These are phyloP conservation scores for Polietes domitor DNA, from an alignment of 2,888 invertebrate genomes.

Conservation along the genomic window DNA sequence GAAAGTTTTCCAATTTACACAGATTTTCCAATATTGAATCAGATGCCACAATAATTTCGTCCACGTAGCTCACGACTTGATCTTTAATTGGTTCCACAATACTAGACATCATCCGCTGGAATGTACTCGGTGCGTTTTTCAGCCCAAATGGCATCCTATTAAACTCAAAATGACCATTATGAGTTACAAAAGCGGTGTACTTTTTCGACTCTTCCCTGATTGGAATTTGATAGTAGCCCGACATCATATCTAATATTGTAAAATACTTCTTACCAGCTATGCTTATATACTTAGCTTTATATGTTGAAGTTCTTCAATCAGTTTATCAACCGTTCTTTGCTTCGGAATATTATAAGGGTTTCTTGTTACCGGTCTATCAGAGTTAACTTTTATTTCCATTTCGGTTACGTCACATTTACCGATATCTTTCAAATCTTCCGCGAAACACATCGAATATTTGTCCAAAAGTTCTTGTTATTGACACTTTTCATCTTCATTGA, in stretches of 20 bases:
- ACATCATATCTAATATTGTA: conserved; percentile 67
- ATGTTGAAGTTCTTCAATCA: conserved; percentile 24
- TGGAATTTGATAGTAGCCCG: conserved; percentile 53
- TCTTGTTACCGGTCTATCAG: no score
- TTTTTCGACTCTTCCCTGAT: conserved; percentile 43
- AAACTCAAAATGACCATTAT: conserved; percentile 75
- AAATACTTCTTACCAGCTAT: conserved; percentile 71
- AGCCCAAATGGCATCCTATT: conserved; percentile 75
- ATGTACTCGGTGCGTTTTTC: conserved; percentile 73
- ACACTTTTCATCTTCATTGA: background rate
- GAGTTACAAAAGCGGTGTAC: conserved; percentile 52
- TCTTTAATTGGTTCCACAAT: conserved; percentile 34
- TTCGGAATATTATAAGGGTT: no score
- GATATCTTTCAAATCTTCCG: no score
- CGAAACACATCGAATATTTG: background rate
- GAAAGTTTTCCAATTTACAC: background rate
- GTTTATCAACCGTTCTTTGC: no score
- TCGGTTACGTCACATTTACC: no score
- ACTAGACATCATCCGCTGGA: conserved; percentile 72
- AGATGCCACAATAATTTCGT: conserved; percentile 23
- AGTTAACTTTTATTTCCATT: no score
- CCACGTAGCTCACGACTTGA: conserved; percentile 43
- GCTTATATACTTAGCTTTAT: conserved; percentile 51
- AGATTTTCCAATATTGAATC: background rate
- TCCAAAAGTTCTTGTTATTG: background rate